phyloP scores from a whole-genome alignment of 2,888 invertebrate genomes.

The Eilema sororculum region DNA sequence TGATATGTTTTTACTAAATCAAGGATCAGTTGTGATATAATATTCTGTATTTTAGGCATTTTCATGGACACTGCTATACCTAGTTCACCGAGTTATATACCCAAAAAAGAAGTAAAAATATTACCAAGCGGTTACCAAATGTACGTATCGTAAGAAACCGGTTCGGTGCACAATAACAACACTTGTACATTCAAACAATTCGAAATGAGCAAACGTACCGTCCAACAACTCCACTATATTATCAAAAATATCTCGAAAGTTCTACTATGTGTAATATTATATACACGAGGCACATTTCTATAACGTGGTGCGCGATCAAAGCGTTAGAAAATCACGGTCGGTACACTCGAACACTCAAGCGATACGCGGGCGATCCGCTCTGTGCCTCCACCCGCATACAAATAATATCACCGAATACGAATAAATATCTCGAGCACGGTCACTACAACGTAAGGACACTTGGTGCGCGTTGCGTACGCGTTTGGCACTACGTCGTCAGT shows the following conservation, averaged over 20 bases:
- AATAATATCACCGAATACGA: slow-evolving; percentile 49
- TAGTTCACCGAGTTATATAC: neutral
- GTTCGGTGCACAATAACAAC: slow-evolving; percentile 26
- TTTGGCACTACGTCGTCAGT: slow-evolving; percentile 86
- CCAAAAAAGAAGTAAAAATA: neutral
- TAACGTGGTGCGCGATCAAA: slow-evolving; percentile 22
- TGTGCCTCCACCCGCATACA: slow-evolving; percentile 6
- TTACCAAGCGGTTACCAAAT: slow-evolving; percentile 19
- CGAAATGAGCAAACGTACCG: slow-evolving; percentile 27
- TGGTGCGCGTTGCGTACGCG: slow-evolving; percentile 57
- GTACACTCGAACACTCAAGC: slow-evolving; percentile 23
- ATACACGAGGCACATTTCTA: slow-evolving; percentile 27
- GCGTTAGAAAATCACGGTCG: slow-evolving; percentile 25
- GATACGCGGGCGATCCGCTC: neutral
- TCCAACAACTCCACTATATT: slow-evolving; percentile 27
- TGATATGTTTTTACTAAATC: neutral
- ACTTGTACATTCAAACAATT: slow-evolving; percentile 25
- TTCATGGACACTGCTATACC: neutral
- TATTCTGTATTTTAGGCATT: neutral
- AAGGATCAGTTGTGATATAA: neutral
- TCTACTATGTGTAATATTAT: slow-evolving; percentile 24
- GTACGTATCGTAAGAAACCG: slow-evolving; percentile 11
- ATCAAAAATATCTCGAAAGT: slow-evolving; percentile 30
- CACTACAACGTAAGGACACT: slow-evolving; percentile 82
- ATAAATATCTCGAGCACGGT: slow-evolving; percentile 56